Base-by-base conservation (phyloP, 1,140 invertebrate genomes). In the Lethrus apterus region DNA sequence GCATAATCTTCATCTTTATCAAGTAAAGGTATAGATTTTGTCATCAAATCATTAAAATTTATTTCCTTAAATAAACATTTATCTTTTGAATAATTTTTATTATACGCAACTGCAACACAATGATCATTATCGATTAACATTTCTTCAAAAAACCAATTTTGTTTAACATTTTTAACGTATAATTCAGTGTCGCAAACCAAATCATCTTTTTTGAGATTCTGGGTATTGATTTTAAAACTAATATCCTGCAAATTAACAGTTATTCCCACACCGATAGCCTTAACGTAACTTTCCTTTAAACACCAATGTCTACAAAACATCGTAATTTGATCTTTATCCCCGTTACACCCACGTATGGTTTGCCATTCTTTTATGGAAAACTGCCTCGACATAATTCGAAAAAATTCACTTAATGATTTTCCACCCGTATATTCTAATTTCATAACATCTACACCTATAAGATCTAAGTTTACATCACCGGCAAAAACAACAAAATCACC, bases 221-320 rank as follows among this genome's bases (percentile, higher is more conserved):
- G 50, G 15, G 78, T 73, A 42, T 73, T 70, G 17, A 87, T 70
- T 48, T 71, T 61, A 67, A 96, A 97, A 66, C 77, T 78, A 15
- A 96, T 76, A 50, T 80, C 72, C 51, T 76, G 66, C 14, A 97
- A 70, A 57, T 89, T 78, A 52, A 86, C 72, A 0, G 80, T 82
- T 30, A 98, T 81, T 17, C 93, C 93, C 11, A 83, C 70, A 14
- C 93, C 92, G 33, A 84, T 73, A 46, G 92, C 91, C 72, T 97
- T 98, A 0, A 93, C 83, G 64, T 92, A 93, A 65, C 89, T 89
- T 65, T 98, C 94, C 71, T 98, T 97, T n/a, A 97, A 70, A 52
- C 86, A 85, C 93, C 93, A 97, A 61, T 86, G 74, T 46, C 93
- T 75, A 64, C 83, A 93, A 65, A 95, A 96, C 53, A 78, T 81